Conservation (phyloP, 2,888 invertebrate genomes). For the Ophraella communa region DNA sequence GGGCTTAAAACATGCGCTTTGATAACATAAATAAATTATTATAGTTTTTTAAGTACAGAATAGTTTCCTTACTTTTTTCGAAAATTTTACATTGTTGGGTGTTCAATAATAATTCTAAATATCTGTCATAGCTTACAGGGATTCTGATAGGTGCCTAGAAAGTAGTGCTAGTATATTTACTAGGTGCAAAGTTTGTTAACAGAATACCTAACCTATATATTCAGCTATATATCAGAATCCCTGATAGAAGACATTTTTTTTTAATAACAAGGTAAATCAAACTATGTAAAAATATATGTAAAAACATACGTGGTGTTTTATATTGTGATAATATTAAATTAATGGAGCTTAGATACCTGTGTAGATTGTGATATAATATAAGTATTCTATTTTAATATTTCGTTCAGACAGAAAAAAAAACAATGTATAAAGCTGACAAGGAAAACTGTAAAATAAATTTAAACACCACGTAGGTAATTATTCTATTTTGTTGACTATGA, state of each 20-base stretch:
- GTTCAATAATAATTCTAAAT: neutral
- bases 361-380: slow-evolving; percentile 26
- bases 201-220: no score
- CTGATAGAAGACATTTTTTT: neutral
- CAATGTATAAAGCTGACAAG: neutral
- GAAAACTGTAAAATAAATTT: neutral
- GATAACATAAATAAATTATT: neutral
- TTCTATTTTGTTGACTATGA: slow-evolving; percentile 30
- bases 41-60: neutral
- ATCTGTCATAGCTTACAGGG: neutral
- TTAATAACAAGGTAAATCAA: neutral
- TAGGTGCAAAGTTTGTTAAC: no score
- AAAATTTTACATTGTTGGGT: neutral
- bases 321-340: slow-evolving; percentile 17
- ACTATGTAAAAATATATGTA: neutral
- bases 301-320: slow-evolving; percentile 21
- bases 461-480: slow-evolving; percentile 32
- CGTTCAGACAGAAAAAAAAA: neutral
- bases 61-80: neutral
- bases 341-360: slow-evolving; percentile 22
- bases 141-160: neutral
- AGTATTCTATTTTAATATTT: slow-evolving; percentile 22
- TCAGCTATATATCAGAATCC: neutral
- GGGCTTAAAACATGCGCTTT: no score
- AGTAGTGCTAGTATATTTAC: no score